Percentiles rank a stretch among this genome's conserved stretches.
Evolutionary conservation across 2,888 invertebrate species (phyloP).

Genomic region (Theodoxus fluviatilis): DNA sequence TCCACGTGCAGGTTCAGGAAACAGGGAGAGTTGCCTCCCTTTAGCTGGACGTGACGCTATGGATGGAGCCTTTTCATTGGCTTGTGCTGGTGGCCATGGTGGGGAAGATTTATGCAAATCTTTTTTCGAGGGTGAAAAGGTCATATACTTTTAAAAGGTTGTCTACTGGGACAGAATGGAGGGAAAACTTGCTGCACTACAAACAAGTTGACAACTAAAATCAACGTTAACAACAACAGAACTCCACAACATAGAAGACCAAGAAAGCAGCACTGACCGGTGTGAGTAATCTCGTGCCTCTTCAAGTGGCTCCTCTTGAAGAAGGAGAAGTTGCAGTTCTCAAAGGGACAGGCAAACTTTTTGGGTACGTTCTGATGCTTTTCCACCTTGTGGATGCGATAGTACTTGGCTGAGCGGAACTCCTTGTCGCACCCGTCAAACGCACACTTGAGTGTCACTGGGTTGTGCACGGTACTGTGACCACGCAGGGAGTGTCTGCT

Average conservation of each 20-base stretch:
- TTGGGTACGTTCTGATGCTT: constrained; percentile 54
- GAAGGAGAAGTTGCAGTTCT: constrained; percentile 59
- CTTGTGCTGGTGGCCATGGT: too few relatives aligned
- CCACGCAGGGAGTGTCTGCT: constrained; percentile 50
- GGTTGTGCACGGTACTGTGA: constrained; percentile 55
- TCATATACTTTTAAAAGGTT: too few relatives aligned
- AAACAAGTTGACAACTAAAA: neutral
- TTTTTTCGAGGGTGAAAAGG: too few relatives aligned
- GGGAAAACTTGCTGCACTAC: neutral
- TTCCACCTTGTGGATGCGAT: constrained; percentile 55
- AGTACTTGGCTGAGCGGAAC: constrained; percentile 53
- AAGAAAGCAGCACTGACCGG: constrained; percentile 55
- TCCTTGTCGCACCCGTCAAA: constrained; percentile 55
- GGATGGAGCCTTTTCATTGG: too few relatives aligned
- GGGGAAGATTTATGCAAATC: too few relatives aligned
- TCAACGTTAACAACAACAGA: constrained; percentile 1
- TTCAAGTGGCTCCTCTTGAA: constrained; percentile 61
- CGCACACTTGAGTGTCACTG: constrained; percentile 51
- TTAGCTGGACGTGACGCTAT: too few relatives aligned
- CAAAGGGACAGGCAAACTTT: constrained; percentile 53
- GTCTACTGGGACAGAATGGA: neutral
- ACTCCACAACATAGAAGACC: neutral
- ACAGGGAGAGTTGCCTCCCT: too few relatives aligned
- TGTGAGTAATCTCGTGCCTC: constrained; percentile 61
- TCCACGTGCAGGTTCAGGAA: too few relatives aligned